A percentile compares a stretch with the other conserved stretches of the same genome.
Conservation (phyloP, 2,113 vertebrate species). For the Ranitomeya variabilis region DNA sequence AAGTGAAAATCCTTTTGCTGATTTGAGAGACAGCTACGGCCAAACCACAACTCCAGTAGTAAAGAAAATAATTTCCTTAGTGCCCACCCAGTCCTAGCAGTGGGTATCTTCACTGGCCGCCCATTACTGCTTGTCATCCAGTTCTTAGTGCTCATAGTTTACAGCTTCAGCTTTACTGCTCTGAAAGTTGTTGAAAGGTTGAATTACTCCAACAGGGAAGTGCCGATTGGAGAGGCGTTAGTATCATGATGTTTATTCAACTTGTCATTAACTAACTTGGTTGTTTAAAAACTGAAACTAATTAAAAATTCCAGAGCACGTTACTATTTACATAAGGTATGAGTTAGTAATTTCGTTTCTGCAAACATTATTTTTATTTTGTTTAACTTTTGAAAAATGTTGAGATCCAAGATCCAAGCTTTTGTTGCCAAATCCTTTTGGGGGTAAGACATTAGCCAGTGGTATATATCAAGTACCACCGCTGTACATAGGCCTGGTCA, state of each 20-base stretch:
- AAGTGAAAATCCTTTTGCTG: not conserved
- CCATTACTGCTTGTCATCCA: constrained; percentile 51
- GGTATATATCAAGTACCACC: constrained; percentile 61
- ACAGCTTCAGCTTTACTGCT: constrained; percentile 58
- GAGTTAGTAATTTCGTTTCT: constrained; percentile 66
- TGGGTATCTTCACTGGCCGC: not conserved
- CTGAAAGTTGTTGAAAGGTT: constrained; percentile 64
- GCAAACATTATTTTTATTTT: constrained; percentile 57
- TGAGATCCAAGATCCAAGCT: constrained; percentile 62
- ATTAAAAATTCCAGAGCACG: constrained; percentile 62
- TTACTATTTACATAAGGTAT: constrained; percentile 61
- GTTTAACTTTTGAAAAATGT: constrained; percentile 56
- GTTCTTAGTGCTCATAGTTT: constrained; percentile 62
- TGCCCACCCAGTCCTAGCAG: not conserved
- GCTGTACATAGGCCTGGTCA: constrained; percentile 64
- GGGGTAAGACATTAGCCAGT: constrained; percentile 59
- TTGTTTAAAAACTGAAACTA: constrained; percentile 63
- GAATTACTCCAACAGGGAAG: constrained; percentile 53
- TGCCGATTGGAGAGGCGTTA: constrained; percentile 66
- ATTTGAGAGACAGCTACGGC: not conserved
- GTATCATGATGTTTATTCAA: constrained; percentile 68
- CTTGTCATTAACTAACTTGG: constrained; percentile 67
- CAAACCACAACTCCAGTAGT: not conserved
- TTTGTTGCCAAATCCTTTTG: constrained; percentile 59
- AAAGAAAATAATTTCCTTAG: not conserved